These are phyloP conservation scores for Menidia beryllina DNA, from an alignment of 2,113 vertebrate species.

Conservation along the genomic window DNA sequence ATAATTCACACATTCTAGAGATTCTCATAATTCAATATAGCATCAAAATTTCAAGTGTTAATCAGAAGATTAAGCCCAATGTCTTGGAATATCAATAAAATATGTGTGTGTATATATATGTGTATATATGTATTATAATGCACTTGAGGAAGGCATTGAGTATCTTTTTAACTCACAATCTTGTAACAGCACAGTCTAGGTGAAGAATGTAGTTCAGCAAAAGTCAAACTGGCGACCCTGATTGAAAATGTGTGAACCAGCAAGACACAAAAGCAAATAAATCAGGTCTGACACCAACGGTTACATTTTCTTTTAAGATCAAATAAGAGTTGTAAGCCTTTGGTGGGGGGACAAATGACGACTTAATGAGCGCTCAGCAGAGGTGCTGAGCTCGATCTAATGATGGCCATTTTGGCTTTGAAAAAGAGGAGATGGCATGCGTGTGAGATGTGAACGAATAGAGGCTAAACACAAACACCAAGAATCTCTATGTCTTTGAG, in stretches of 20 bases:
- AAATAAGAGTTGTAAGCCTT: constrained; percentile 38
- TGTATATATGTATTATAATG: constrained; percentile 75
- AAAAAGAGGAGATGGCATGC: constrained; percentile 20
- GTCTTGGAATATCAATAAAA: constrained; percentile 64
- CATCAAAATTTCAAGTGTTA: constrained; percentile 75
- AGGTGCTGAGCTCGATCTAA: constrained; percentile 16
- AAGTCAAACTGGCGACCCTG: constrained; percentile 68
- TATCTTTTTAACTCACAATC: constrained; percentile 67
- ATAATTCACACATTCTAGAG: constrained; percentile 65
- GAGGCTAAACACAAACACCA: constrained; percentile 31
- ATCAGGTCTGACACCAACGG: constrained; percentile 21
- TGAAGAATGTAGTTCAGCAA: constrained; percentile 62
- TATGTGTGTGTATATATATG: constrained; percentile 71
- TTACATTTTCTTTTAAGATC: constrained; percentile 23
- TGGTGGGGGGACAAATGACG: constrained; percentile 31
- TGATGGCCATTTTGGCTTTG: not conserved
- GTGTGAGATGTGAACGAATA: constrained; percentile 20
- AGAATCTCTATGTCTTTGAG: constrained; percentile 36
- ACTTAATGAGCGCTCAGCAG: constrained; percentile 25
- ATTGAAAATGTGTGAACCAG: constrained; percentile 54
- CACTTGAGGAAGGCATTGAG: constrained; percentile 78
- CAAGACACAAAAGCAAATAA: constrained; percentile 36
- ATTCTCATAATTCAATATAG: constrained; percentile 57
- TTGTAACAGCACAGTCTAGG: constrained; percentile 63
- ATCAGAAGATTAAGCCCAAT: constrained; percentile 72